phyloP scores from a whole-genome alignment of 2,113 vertebrate genomes.

The Ifrita kowaldi region DNA sequence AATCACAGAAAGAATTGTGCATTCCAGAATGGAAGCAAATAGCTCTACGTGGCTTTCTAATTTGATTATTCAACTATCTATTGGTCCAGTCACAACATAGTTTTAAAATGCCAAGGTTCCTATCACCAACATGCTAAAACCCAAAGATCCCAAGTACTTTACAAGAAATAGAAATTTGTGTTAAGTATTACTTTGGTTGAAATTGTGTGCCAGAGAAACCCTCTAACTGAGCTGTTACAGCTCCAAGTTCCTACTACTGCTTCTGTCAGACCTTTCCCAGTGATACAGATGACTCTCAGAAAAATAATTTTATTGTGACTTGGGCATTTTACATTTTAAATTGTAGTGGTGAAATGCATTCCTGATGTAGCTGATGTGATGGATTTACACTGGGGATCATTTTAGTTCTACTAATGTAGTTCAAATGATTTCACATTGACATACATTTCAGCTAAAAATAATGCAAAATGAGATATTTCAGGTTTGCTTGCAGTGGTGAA shows the following conservation, averaged over 20 bases:
- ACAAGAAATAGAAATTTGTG: background rate
- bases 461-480: conserved; percentile 15
- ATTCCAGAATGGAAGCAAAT: background rate
- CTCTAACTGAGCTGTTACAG: background rate
- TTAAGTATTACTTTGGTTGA: background rate
- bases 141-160: background rate
- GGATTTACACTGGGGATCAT: background rate
- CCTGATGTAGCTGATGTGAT: background rate
- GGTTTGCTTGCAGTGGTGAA: background rate
- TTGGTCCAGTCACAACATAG: background rate
- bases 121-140: background rate
- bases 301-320: background rate
- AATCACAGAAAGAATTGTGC: background rate
- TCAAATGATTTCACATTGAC: conserved; percentile 32
- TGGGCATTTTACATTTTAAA: background rate
- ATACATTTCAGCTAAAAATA: conserved; percentile 55
- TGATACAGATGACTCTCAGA: background rate
- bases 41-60: background rate
- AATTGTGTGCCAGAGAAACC: background rate
- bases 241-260: background rate
- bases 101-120: background rate
- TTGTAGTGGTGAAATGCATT: background rate
- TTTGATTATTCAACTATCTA: background rate
- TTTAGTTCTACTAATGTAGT: conserved; percentile 18
- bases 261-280: background rate